Percentiles rank a stretch among this genome's conserved stretches.
phyloP scores from a whole-genome alignment of 2,113 vertebrate species.

The Cavia porcellus region DNA sequence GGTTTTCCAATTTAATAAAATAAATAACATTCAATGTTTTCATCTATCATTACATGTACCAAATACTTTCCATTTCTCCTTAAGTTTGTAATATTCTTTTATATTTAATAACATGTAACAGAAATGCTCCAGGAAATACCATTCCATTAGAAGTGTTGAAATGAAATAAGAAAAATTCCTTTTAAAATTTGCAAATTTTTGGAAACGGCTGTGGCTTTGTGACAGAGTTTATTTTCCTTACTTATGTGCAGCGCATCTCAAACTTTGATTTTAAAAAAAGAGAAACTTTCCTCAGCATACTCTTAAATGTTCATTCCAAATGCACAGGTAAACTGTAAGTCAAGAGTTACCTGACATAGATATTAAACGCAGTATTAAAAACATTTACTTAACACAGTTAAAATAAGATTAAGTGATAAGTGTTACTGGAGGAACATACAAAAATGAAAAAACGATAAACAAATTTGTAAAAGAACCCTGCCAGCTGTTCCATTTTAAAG shows the following conservation, averaged over 20 bases:
- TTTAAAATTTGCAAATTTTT: not conserved
- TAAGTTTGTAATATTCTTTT: not conserved
- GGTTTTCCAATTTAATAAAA: constrained; percentile 54
- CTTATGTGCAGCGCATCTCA: not conserved
- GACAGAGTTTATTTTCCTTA: not conserved
- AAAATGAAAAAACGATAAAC: not conserved
- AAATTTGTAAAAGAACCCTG: constrained; percentile 5
- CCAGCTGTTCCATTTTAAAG: not conserved
- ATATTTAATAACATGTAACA: not conserved
- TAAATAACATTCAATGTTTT: constrained; percentile 6
- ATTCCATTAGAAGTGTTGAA: not conserved
- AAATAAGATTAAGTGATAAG: not conserved
- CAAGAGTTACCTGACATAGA: not conserved
- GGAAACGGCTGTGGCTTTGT: not conserved
- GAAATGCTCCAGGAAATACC: not conserved
- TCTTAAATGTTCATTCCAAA: not conserved
- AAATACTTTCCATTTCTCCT: constrained; percentile 52
- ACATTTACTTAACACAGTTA: not conserved
- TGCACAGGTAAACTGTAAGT: not conserved
- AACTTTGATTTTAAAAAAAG: not conserved
- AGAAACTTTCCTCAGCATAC: not conserved
- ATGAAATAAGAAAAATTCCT: not conserved
- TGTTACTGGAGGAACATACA: not conserved
- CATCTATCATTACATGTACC: not conserved
- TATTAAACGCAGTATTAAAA: not conserved